phyloP scores from a whole-genome alignment of 2,888 invertebrate species.

The Cataglyphis albicans region DNA sequence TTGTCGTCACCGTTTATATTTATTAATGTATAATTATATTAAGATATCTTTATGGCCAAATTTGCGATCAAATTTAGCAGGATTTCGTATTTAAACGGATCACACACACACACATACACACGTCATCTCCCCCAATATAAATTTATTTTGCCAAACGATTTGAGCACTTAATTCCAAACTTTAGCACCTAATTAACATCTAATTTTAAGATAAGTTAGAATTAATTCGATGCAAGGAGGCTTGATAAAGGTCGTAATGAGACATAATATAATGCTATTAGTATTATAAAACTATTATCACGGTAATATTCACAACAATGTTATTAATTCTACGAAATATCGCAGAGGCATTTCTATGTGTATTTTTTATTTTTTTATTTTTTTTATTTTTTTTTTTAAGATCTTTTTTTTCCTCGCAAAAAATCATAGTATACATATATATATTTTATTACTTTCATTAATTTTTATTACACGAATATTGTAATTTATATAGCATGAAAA shows the following conservation, averaged over 20 bases:
- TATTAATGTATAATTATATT: not conserved
- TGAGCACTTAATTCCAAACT: too few species aligned
- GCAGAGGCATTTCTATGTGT: not conserved
- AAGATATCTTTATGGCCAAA: too few species aligned
- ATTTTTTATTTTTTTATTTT: not conserved
- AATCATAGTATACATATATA: not conserved
- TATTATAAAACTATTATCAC: not conserved
- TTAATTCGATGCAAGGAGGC: too few species aligned
- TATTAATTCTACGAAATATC: not conserved
- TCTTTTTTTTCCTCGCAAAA: not conserved
- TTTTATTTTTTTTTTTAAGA: not conserved
- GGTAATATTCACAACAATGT: not conserved
- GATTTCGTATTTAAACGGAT: too few species aligned
- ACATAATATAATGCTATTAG: not conserved
- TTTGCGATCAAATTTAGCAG: too few species aligned
- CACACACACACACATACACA: too few species aligned
- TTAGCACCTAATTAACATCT: too few species aligned
- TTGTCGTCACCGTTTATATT: conserved; percentile 10
- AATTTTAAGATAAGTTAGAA: too few species aligned
- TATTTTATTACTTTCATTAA: conserved; percentile 8
- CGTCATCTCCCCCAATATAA: too few species aligned
- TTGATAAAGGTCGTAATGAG: not conserved
- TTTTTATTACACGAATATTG: not conserved
- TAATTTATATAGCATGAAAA: not conserved
- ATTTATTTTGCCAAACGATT: too few species aligned